Evolutionary conservation across 1,140 invertebrate species (phyloP), one percentile per base, ranked within the genome.

Genomic region (Cotesia typhae): DNA sequence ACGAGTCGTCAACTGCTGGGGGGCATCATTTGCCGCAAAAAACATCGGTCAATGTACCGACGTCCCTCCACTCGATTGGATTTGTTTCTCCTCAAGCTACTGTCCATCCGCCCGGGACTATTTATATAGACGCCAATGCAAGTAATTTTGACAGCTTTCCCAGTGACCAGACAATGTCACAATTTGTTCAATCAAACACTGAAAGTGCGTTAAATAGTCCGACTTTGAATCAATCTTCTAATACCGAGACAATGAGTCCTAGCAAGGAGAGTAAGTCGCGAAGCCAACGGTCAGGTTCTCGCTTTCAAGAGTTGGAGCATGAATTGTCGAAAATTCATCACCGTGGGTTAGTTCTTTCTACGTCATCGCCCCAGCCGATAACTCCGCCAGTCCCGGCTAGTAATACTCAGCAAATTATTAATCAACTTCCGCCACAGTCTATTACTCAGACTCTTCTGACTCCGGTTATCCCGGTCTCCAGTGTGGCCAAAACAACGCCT

Each of bases 11-110:
- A 47, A 7, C 41, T 6, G 10, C 91, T 61, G 88, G 91, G 84
- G 88, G 91, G 84, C 87, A 89, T 76, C 88, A 84, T 74, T 83
- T 91, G 6, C 90, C 91, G 73, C 89, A 91, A 63, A 90, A 90
- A 79, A 72, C 91, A 36, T 2, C 28, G 28, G 88, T 90, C 47
- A 86, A 87, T 47, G 84, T 87, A 80, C 75, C 83, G 7, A 72
- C 77, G 36, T 74, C 80, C 4, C 73, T 82, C 20, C 85, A 87
- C 71, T 73, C 79, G 4, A 70, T 88, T 86, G 84, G 85, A 41
- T 83, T 87, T 3, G 73, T 89, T 37, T 89, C 88, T 71, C 88
- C 88, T 68, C 87, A 89, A 75, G 84, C 86, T 67, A 87, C 87
- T 2, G 77, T 87, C 57, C 84, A 88, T 75, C 80, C 84, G 53